Conservation (phyloP, 2,888 invertebrate species). For the Cheilosia impressa region DNA sequence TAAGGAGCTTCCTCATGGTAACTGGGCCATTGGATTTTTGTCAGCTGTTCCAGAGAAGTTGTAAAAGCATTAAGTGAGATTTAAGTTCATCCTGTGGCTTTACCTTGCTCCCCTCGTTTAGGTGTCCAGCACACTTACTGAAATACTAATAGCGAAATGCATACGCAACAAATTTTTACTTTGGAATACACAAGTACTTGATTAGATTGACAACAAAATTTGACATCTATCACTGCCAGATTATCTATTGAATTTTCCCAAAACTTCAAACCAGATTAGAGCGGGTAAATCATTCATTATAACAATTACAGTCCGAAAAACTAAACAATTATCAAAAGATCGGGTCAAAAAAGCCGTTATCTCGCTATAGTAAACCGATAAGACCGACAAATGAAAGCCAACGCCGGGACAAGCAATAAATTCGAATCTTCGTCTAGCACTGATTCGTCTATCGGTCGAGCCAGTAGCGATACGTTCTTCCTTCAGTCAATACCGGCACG, state of each 20-base stretch:
- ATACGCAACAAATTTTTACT: too few relatives aligned
- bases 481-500: slow-evolving; percentile 23
- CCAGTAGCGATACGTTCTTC: slow-evolving; percentile 52
- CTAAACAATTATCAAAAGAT: neutral
- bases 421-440: slow-evolving; percentile 31
- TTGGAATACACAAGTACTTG: too few relatives aligned
- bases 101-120: too few relatives aligned
- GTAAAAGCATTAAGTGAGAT: too few relatives aligned
- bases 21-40: too few relatives aligned
- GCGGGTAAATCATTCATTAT: neutral
- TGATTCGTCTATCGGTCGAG: slow-evolving; percentile 24
- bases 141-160: too few relatives aligned
- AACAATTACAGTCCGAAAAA: neutral
- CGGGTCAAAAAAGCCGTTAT: slow-evolving; percentile 35
- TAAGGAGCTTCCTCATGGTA: too few relatives aligned
- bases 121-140: too few relatives aligned
- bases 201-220: too few relatives aligned
- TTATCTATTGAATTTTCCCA: neutral
- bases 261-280: neutral
- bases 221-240: neutral
- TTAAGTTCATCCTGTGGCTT: too few relatives aligned
- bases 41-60: too few relatives aligned
- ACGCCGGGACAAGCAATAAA: slow-evolving; percentile 11
- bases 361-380: slow-evolving; percentile 32
- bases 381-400: slow-evolving; percentile 44